Evolutionary conservation across 2,888 invertebrate genomes (phyloP).

Genomic region (Neoitamus cyanurus): DNA sequence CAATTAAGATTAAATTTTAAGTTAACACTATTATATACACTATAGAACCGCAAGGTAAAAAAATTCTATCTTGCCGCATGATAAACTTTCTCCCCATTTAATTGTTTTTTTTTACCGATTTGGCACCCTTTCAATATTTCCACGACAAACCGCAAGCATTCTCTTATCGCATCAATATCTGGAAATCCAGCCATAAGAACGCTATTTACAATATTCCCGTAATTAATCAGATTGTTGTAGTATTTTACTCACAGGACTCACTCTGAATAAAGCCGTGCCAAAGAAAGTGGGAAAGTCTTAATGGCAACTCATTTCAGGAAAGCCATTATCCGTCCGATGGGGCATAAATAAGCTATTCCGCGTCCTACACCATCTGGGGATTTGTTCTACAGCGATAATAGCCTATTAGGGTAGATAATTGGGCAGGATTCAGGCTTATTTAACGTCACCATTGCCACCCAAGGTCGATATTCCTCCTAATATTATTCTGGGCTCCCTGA

Average conservation of each 20-base stretch:
- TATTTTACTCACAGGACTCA: neutral
- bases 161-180: neutral
- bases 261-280: neutral
- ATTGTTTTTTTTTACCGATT: no score
- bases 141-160: neutral
- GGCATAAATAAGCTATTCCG: neutral
- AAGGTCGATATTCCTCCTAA: neutral
- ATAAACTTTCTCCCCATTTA: no score
- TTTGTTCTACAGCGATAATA: neutral
- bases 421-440: neutral
- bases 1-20: no score
- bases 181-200: neutral
- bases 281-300: neutral
- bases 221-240: neutral
- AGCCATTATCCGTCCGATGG: neutral
- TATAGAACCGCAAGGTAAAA: no score
- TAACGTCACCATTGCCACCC: neutral
- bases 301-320: neutral
- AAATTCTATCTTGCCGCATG: no score
- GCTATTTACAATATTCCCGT: neutral
- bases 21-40: no score
- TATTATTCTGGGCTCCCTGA: neutral
- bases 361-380: neutral
- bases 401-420: neutral
- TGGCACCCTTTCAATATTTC: no score